These are phyloP conservation scores for Rhodeus uyekii DNA, from an alignment of 2,797 vertebrate species.

Conservation along the genomic window DNA sequence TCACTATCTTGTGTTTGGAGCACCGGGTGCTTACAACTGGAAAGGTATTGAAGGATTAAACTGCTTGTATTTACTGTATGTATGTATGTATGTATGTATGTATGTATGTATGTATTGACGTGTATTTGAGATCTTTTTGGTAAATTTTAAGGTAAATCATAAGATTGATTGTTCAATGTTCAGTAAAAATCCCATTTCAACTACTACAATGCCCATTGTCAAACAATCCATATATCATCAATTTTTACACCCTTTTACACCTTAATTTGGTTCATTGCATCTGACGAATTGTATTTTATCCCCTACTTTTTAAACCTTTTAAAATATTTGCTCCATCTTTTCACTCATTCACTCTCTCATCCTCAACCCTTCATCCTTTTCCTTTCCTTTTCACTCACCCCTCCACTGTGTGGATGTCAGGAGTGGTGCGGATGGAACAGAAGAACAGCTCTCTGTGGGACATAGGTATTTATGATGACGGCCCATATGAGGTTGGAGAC, in stretches of 20 bases:
- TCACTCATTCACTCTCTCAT: background rate
- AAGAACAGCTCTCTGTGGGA: slow-evolving; percentile 85
- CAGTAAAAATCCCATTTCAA: background rate
- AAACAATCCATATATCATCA: too few species aligned
- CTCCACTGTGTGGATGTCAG: slow-evolving; percentile 66
- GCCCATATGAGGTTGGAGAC: slow-evolving; percentile 91
- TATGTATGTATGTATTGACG: background rate
- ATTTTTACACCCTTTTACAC: too few species aligned
- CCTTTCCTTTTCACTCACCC: background rate
- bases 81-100: background rate
- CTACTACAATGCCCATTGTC: background rate
- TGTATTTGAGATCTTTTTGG: background rate
- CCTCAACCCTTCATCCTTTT: slow-evolving; percentile 12
- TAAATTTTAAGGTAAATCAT: background rate
- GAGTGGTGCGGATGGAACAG: slow-evolving; percentile 90
- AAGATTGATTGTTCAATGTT: background rate
- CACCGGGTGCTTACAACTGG: slow-evolving; percentile 96
- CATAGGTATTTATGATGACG: slow-evolving; percentile 82
- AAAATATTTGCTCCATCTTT: background rate
- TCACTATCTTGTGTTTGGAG: slow-evolving; percentile 93
- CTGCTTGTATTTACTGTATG: background rate
- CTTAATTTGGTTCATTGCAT: background rate
- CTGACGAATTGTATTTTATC: slow-evolving; percentile 10
- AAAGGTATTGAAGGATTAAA: slow-evolving; percentile 82
- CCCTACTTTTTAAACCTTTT: background rate